Evolutionary conservation across 2,797 vertebrate genomes (phyloP), one percentile per base, ranked within the genome.

Genomic region (Pyrrhura leucotis): DNA sequence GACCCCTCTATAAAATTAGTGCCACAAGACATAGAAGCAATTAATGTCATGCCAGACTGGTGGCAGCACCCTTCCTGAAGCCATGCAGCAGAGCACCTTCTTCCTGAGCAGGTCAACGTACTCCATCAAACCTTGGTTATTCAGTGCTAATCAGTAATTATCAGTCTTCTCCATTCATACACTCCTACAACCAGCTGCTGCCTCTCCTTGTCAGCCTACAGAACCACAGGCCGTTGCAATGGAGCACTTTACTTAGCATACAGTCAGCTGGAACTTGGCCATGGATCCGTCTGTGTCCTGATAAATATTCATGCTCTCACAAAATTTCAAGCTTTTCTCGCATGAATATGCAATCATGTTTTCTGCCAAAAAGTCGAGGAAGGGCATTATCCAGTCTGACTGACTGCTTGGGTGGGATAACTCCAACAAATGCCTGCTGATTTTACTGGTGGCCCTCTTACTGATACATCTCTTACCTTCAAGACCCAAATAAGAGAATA

Each of bases 71-170:
- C 11, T 65, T 85, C 35, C 45, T 14, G 15, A 45, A 45, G 10
- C 17, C 39, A 21, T 11, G 28, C 22, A 68, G 29, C 7, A 86
- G 78, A 81, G 19, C 5, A 54, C 29, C 18, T 42, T 74, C 25
- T 72, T 54, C 33, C 45, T 37, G 26, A 12, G 31, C 39, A 48
- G 40, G 37, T 14, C 53, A 56, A 20, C 0, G 0, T 23, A 13
- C 10, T 47, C 53, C 56, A 54, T 73, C 35, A 73, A 35, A 53
- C 20, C 26, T 50, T n/a, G 47, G 13, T 71, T 53, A 63, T 48
- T 56, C 53, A 7, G 9, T 44, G 16, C 47, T 74, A 66, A 37
- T n/a, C 26, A 33, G 19, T 61, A 69, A 69, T 71, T 61, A 15
- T 15, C 29, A 37, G 28, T 62, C 23, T 59, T 69, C 16, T 33